Evolutionary conservation across 92 coral and sea anemone species (phyloP), one percentile per base, ranked within the genome.

Genomic region (Micromussa lordhowensis): DNA sequence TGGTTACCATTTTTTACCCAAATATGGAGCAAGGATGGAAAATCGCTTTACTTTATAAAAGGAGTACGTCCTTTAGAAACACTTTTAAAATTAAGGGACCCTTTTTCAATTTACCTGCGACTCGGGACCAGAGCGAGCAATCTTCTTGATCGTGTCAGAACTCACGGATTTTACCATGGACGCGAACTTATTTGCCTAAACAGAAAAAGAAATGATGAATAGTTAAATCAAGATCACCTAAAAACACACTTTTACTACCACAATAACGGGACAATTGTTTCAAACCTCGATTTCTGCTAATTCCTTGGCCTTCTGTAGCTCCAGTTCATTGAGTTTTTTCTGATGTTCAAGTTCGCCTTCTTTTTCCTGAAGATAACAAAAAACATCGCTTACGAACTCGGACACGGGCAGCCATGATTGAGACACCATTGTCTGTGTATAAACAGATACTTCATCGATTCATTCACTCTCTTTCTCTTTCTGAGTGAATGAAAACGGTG

Each of bases 71-170:
- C 31, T 2, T 17, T 14, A 73, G 44, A 34, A 13, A 72, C 18
- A 32, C 77, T 48, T 38, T 14, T 26, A 13, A 1, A 72, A 22
- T 21, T 15, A 7, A 29, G 1, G 9, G 3, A 32, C 68, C 0
- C 26, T 10, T 48, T 75, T 7, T 6, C 22, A 19, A 16, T 84
- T 34, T 89, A 97, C 99, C 99, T 97, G 92, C 11, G 98, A 97
- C 84, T 94, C 95, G 54, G 99, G 98, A 6, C 93, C 99, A 17
- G 98, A 91, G 32, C 88, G 75, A 9, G 99, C 99, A 64, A 97
- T 97, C 19, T 88, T 92, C 44, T 91, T 88, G 79, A 97, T 91
- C 8, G 99, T 91, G 72, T 91, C 85, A 35, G 96, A 90, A 78
- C 96, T 93, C 35, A 96, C 64, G 11, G 99, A 94, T 68, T 86